Evolutionary conservation across 2,888 invertebrate genomes (phyloP).

Genomic region (Trachelus troglodyta): DNA sequence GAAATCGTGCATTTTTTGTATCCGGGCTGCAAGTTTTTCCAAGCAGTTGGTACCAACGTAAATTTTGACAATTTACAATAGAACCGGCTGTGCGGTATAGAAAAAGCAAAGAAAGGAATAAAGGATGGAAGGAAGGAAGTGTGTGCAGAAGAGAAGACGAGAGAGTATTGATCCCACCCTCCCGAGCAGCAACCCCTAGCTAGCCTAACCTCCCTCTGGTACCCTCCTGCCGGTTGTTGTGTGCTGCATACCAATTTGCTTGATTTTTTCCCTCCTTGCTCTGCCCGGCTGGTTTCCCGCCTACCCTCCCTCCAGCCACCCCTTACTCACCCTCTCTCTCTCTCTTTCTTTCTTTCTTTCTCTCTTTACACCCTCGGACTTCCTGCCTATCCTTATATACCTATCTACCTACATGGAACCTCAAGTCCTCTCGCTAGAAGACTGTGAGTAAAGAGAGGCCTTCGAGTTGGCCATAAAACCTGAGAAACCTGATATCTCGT

Average conservation of each 20-base stretch:
- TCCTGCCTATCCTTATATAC: constrained; percentile 44
- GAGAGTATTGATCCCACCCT: constrained; percentile 65
- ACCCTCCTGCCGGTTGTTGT: constrained; percentile 67
- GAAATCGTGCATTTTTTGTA: no score
- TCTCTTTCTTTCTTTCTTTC: constrained; percentile 46
- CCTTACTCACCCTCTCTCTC: constrained; percentile 43
- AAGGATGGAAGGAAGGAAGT: constrained; percentile 6
- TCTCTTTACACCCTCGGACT: constrained; percentile 35
- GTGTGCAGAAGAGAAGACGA: constrained; percentile 54
- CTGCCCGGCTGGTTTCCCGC: constrained; percentile 29
- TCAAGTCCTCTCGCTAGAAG: background rate
- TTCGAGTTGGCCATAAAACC: background rate
- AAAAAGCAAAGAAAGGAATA: constrained; percentile 1
- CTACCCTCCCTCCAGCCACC: no score
- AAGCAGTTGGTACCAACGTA: no score
- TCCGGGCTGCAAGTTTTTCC: no score
- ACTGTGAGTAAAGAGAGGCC: background rate
- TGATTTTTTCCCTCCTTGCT: constrained; percentile 68
- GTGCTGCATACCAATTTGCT: constrained; percentile 74
- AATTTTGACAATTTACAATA: no score
- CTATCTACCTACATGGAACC: constrained; percentile 39
- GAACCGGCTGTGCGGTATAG: no score
- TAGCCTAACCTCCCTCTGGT: constrained; percentile 55
- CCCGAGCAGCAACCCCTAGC: constrained; percentile 59
- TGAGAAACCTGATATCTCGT: constrained; percentile 3